Evolutionary conservation across 1,140 invertebrate genomes (phyloP).

Genomic region (Lutraria rhynchaena): DNA sequence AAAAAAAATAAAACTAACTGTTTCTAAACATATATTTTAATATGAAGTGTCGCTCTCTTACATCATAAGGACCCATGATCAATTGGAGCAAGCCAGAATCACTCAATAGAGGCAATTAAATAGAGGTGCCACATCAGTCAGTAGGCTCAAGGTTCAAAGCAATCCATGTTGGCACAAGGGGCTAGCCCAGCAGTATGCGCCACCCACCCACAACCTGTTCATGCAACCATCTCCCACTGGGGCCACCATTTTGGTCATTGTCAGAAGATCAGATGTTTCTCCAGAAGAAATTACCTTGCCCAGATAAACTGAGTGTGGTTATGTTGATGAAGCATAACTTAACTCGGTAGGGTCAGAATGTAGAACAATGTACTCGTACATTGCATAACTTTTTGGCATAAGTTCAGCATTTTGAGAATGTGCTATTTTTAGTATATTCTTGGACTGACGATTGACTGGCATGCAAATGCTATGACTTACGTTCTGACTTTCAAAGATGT

Average conservation of each 20-base stretch:
- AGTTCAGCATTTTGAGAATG: background rate
- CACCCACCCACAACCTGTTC: constrained; percentile 24
- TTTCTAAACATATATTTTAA: constrained; percentile 22
- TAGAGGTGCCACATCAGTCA: constrained; percentile 46
- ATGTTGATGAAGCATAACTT: background rate
- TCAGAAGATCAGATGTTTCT: constrained; percentile 39
- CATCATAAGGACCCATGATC: constrained; percentile 51
- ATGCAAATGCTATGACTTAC: constrained; percentile 27
- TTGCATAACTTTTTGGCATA: constrained; percentile 11
- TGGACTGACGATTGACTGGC: constrained; percentile 47
- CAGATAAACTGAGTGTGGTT: constrained; percentile 23
- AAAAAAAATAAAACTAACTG: background rate
- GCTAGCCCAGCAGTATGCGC: constrained; percentile 46
- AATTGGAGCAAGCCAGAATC: constrained; percentile 35
- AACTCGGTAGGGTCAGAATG: constrained; percentile 28
- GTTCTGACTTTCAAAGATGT: constrained; percentile 4
- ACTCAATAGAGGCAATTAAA: constrained; percentile 34
- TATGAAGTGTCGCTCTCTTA: constrained; percentile 56
- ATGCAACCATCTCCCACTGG: constrained; percentile 34
- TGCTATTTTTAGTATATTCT: constrained; percentile 8
- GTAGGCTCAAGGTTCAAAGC: constrained; percentile 42
- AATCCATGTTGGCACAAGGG: constrained; percentile 35
- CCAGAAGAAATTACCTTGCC: background rate
- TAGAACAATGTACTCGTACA: background rate
- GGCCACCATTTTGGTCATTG: constrained; percentile 8